A percentile compares a stretch with the other conserved stretches of the same genome.
These are phyloP conservation scores for Lagocephalus sceleratus DNA, from an alignment of 2,797 vertebrate genomes.

Conservation along the genomic window DNA sequence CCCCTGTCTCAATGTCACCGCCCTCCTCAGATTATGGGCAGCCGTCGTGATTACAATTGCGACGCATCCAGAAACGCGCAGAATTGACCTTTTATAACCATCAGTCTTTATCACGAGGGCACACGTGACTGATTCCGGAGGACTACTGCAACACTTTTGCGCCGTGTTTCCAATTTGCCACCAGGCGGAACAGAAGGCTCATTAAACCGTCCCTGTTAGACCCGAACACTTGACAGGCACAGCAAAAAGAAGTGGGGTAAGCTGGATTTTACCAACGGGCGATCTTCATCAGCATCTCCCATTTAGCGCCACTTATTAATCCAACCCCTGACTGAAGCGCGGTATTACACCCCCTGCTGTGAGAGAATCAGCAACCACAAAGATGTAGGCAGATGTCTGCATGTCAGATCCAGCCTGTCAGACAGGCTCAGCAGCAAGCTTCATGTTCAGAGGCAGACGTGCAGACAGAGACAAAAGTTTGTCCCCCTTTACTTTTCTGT, in stretches of 20 bases:
- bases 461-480: conserved; percentile 15
- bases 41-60: too few species aligned
- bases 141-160: too few species aligned
- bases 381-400: conserved; percentile 28
- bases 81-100: too few species aligned
- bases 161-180: neutral
- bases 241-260: neutral
- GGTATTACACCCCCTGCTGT: conserved; percentile 2
- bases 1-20: too few species aligned
- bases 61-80: too few species aligned
- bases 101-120: neutral
- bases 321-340: conserved; percentile 6
- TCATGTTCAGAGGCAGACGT: conserved; percentile 21
- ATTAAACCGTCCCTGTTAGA: neutral
- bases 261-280: neutral
- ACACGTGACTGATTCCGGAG: too few species aligned
- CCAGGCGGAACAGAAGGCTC: neutral
- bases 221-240: neutral
- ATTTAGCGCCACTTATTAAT: conserved; percentile 1
- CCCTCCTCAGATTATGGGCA: too few species aligned
- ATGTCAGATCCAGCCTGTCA: conserved; percentile 29
- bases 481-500: conserved; percentile 22
- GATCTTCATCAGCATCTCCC: neutral
- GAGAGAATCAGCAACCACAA: conserved; percentile 2
- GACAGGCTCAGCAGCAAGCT: conserved; percentile 17